Evolutionary conservation across 1,140 invertebrate species (phyloP), one percentile per base, ranked within the genome.

Genomic region (Magallana gigas): DNA sequence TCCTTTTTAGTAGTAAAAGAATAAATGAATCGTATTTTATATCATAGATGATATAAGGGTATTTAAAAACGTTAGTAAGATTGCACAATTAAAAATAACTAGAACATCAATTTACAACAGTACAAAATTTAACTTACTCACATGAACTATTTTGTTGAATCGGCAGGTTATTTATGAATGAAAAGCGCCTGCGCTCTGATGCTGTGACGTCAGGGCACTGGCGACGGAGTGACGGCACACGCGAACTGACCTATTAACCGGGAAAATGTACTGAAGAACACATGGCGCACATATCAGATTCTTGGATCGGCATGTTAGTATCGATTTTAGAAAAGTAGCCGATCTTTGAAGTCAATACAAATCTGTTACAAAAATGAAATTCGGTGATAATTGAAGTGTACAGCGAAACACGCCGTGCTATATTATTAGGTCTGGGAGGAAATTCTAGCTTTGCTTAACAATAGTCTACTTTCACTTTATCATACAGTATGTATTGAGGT

Each of bases 221-320:
- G 91, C 91, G 91, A 92, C 91, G 90, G 85, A 87, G 83, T 84
- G 83, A 84, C 83, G 83, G 83, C 83, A 84, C 23, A 60, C 29
- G 58, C 83, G 18, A 60, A 12, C 29, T 60, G 58, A 62, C 83
- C 83, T 58, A 57, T 57, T 57, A 83, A 83, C 81, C 81, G 68
- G 68, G 68, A 76, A 76, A 76, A 76, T 76, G 68, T 29, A 76
- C 68, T 76, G 68, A 76, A 23, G 23, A 64, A 64, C 68, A 29
- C 18, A 23, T 76, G 68, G 68, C 23, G 36, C 36, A 11, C 23
- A 12, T 76, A 76, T 9, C 23, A 23, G 18, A 71, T 23, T 76
- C 23, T 76, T 29, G 68, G 68, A 29, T 29, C 12, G 8, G 23
- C 23, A 36, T 76, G 68, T 64, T n/a, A 64, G 60, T 18, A 18